Percentiles rank a stretch among this genome's conserved stretches.
Evolutionary conservation across 2,113 vertebrate genomes (phyloP).

Genomic region (Lanius ludovicianus): DNA sequence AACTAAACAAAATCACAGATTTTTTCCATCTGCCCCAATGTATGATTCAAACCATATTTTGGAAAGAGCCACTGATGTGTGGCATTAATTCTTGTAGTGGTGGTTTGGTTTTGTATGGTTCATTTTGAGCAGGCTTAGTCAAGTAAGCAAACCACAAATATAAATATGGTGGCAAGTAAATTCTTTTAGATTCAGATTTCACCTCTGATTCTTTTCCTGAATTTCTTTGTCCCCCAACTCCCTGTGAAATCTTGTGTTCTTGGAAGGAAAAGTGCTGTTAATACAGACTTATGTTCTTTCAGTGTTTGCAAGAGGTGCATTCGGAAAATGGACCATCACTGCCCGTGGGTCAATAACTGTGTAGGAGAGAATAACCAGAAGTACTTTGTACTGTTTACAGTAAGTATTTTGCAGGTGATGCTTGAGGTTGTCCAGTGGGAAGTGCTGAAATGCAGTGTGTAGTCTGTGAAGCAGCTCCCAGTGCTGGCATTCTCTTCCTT

Average conservation of each 20-base stretch:
- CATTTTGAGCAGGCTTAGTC: background rate
- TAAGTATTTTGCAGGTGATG: conserved; percentile 75
- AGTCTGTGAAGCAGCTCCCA: background rate
- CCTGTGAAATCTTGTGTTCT: background rate
- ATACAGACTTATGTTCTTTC: conserved; percentile 21
- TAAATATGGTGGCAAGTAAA: background rate
- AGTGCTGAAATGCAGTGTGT: background rate
- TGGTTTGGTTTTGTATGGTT: background rate
- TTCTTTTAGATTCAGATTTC: background rate
- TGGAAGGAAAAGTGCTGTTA: background rate
- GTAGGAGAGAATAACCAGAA: conserved; percentile 99
- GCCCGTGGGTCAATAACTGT: conserved; percentile 99
- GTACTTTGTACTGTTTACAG: conserved; percentile 99
- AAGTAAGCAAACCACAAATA: background rate
- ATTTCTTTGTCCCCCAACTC: background rate
- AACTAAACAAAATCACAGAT: background rate
- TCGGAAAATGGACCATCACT: conserved; percentile 99
- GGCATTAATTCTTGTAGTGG: background rate
- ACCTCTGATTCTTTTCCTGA: background rate
- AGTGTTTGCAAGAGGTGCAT: conserved; percentile 99
- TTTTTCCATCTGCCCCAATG: background rate
- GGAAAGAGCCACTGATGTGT: background rate
- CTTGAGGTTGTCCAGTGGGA: background rate
- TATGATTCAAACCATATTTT: background rate
- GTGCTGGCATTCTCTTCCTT: background rate